Percentiles rank a stretch among this genome's conserved stretches.
These are phyloP conservation scores for Apomyelois bistriatella DNA, from an alignment of 2,888 invertebrate species.

Conservation along the genomic window DNA sequence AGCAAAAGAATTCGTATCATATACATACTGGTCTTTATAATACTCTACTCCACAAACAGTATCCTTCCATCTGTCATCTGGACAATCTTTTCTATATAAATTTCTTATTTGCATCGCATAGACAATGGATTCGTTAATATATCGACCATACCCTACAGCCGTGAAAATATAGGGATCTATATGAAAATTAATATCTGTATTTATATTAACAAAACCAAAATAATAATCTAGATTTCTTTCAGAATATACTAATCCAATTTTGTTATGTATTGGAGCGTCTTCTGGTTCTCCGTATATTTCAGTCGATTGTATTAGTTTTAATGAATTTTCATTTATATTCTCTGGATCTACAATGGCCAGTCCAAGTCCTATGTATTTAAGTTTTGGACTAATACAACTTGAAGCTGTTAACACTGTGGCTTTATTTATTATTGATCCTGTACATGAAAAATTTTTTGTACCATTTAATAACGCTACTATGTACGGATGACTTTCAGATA, in stretches of 20 bases:
- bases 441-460: conserved; percentile 42
- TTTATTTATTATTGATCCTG: conserved; percentile 48
- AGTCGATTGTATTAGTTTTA: conserved; percentile 37
- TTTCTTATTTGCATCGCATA: neutral
- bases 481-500: conserved; percentile 49
- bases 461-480: conserved; percentile 47
- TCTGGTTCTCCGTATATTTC: conserved; percentile 39
- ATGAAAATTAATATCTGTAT: neutral
- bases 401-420: conserved; percentile 54
- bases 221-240: conserved; percentile 23
- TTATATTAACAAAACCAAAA: neutral
- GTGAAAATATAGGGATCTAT: neutral
- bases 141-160: neutral
- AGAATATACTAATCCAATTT: conserved; percentile 52
- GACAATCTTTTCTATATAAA: neutral
- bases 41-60: neutral
- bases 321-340: conserved; percentile 25
- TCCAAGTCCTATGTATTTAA: conserved; percentile 40
- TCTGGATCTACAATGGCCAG: conserved; percentile 37
- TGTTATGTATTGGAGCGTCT: conserved; percentile 42
- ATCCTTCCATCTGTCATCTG: neutral
- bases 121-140: neutral
- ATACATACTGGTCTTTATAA: neutral
- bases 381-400: conserved; percentile 37
- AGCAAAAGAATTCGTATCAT: neutral